Evolutionary conservation across 2,888 invertebrate species (phyloP), one percentile per base, ranked within the genome.

Genomic region (Julus scandinavius): DNA sequence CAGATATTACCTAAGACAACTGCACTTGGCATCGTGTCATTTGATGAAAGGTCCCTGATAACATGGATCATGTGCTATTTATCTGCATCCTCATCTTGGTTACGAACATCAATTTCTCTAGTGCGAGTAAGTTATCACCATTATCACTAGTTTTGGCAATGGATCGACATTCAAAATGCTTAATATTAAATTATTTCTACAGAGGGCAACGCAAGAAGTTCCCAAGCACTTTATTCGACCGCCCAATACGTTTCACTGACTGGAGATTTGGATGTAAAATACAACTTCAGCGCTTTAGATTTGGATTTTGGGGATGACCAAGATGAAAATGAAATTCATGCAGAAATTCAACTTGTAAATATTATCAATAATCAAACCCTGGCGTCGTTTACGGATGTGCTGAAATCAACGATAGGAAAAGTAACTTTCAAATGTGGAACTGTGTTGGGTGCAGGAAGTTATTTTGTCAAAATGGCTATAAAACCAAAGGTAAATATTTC

Each of bases 371-470:
- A 84, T 20, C 29, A 50, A 9, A 49, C 84, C 11, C 38, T 84
- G 9, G 11, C 85, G 40, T 29, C 41, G 17, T 20, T 88, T 49
- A 45, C 15, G 29, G 29, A 50, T 40, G 11, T 38, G 41, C 45
- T 88, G 6, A 85, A 83, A 50, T 20, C 84, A 50, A 20, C 58
- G 13, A 38, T 17, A 29, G 88, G 88, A 88, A 88, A 88, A 83
- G 63, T 88, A 11, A 15, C 84, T 13, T 88, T 88, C 72, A 88
- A 88, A n/a, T 88, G 88, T 45, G 88, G 88, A 50, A 85, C 72
- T n/a, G 72, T 88, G 9, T 15, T 88, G n/a, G 38, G 54, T 20
- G 84, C 72, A 38, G 88, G 88, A 11, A n/a, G 29, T n/a, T 88
- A 41, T 54, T 29, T 41, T 29, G 40, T 88, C 49, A 88, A 54